These are phyloP conservation scores for Carcharodon carcharias DNA, from an alignment of 2,797 vertebrate species.

Conservation along the genomic window DNA sequence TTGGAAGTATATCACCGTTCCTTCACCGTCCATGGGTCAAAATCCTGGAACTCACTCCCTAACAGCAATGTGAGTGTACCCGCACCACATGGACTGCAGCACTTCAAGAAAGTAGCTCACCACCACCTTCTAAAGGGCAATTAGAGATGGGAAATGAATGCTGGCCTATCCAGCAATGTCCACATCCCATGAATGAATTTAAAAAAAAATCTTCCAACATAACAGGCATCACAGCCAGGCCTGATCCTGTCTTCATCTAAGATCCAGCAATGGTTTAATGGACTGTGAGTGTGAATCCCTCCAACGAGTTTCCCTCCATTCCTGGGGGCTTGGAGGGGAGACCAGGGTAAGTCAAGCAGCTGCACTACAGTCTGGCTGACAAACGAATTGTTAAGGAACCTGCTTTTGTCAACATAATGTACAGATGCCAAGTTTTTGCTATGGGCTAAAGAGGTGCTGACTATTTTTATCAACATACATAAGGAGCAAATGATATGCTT, in stretches of 20 bases:
- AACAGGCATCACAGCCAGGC: neutral
- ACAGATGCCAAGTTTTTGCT: neutral
- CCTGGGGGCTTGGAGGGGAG: too few species aligned
- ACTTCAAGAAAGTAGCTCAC: too few species aligned
- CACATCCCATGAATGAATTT: too few species aligned
- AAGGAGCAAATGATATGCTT: neutral
- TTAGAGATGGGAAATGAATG: too few species aligned
- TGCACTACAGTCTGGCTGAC: neutral
- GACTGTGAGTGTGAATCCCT: neutral
- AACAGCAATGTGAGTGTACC: too few species aligned
- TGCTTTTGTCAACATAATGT: neutral
- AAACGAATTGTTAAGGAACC: neutral
- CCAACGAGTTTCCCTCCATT: neutral
- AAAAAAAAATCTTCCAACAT: neutral
- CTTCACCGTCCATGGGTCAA: too few species aligned
- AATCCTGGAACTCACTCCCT: too few species aligned
- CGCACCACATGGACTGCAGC: too few species aligned
- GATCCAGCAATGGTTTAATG: neutral
- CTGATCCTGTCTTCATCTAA: neutral
- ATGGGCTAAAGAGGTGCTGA: neutral
- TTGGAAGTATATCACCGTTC: too few species aligned
- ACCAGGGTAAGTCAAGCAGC: neutral
- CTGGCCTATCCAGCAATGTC: too few species aligned
- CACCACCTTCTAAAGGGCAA: too few species aligned
- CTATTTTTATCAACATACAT: neutral